phyloP scores from a whole-genome alignment of 1,140 invertebrate genomes.

The Drosophila subpulchrella region DNA sequence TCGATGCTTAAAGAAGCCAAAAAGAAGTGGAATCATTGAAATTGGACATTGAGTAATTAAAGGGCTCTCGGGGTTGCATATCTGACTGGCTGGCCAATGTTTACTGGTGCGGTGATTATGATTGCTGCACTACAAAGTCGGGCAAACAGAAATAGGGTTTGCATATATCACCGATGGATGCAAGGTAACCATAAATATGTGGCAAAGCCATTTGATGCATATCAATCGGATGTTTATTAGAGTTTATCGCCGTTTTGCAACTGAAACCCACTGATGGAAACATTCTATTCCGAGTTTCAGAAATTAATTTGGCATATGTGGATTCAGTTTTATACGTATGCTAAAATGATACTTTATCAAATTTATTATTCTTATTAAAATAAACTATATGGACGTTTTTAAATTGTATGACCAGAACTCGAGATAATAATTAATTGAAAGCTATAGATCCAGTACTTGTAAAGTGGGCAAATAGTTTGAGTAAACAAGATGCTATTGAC shows the following conservation, averaged over 20 bases:
- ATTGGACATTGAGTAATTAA: constrained; percentile 52
- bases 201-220: background rate
- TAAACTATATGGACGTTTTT: no score
- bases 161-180: background rate
- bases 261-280: background rate
- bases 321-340: no score
- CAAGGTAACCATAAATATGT: constrained; percentile 4
- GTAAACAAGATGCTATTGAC: background rate
- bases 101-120: constrained; percentile 17
- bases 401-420: no score
- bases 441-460: no score
- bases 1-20: constrained; percentile 56
- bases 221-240: background rate
- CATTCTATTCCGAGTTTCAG: background rate
- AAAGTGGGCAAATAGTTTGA: background rate
- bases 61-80: constrained; percentile 21
- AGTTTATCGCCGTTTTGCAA: background rate
- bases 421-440: no score
- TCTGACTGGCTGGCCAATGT: constrained; percentile 10
- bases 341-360: background rate
- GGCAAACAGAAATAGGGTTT: background rate
- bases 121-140: background rate
- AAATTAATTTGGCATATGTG: background rate
- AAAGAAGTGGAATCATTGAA: constrained; percentile 50
- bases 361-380: no score